Evolutionary conservation across 2,888 invertebrate species (phyloP), one percentile per base, ranked within the genome.

Genomic region (Xestia rhomboidea): DNA sequence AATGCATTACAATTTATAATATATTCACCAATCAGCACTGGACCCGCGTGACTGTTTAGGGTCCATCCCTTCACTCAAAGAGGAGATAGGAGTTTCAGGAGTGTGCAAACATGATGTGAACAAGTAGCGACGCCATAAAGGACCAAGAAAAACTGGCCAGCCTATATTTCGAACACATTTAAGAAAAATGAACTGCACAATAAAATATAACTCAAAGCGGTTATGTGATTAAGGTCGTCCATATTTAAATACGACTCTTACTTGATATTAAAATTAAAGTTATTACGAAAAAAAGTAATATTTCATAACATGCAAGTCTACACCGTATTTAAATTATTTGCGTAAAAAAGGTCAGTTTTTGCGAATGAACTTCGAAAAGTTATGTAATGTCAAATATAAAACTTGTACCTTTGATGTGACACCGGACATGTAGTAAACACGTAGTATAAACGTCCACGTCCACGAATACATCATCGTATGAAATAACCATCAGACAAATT

Each of bases 371-470:
- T 70, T 67, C 67, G 76, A 30, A 54, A 68, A 69, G 34, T 75
- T 71, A 72, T 30, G 67, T 60, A 63, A 84, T 67, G 49, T 49
- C 54, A 66, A 71, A 44, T 51, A 67, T 76, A 73, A 73, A 68
- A 41, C 27, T 30, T 38, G 11, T 30, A 51, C n/a, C 77, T 84
- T 85, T 85, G 87, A 85, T 84, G 81, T 87, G 73, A 73, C 77
- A 77, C 44, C 30, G 46, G 51, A 66, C 49, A 38, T 60, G 63
- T 66, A 57, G 63, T 73, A 71, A 77, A 84, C 73, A 74, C 57
- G 54, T 77, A 62, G 51, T 79, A 68, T 34, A 72, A 70, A 76
- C 54, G 54, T 27, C 34, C 34, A 76, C 54, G 54, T 27, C 34
- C 34, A 64, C 46, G 6, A 57, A 27, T 41, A 63, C 30, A 62